Conservation (phyloP, 2,797 vertebrate species). For the Sorex maritimensis region DNA sequence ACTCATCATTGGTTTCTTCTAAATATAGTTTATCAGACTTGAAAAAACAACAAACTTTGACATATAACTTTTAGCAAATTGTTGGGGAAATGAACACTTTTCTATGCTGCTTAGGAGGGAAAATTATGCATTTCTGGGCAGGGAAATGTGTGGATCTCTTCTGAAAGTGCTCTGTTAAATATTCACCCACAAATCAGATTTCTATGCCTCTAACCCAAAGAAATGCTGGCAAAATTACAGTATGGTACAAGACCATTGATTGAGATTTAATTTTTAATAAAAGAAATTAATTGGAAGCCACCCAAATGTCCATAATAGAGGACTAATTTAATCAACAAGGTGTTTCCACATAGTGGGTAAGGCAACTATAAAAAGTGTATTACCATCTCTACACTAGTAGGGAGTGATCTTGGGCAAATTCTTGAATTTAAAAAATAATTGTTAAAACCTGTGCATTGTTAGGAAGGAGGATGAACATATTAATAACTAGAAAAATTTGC, state of each 20-base stretch:
- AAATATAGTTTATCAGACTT: neutral
- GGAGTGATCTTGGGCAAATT: slow-evolving; percentile 28
- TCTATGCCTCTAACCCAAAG: neutral
- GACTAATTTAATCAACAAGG: slow-evolving; percentile 30
- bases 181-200: too few species aligned
- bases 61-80: too few species aligned
- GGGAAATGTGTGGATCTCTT: too few species aligned
- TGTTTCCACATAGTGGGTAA: neutral
- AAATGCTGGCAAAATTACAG: neutral
- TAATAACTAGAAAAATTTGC: neutral
- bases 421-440: neutral
- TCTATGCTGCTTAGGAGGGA: too few species aligned
- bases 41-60: too few species aligned
- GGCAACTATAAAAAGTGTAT: slow-evolving; percentile 16
- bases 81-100: too few species aligned
- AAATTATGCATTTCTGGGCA: too few species aligned
- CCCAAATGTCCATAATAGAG: neutral
- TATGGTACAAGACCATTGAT: neutral
- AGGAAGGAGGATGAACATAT: neutral
- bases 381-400: neutral
- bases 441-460: neutral
- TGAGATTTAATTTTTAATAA: neutral
- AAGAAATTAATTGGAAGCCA: slow-evolving; percentile 28
- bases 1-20: slow-evolving; percentile 10
- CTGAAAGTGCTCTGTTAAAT: too few species aligned